Conservation (phyloP, 2,797 vertebrate species). For the Acanthopagrus latus region DNA sequence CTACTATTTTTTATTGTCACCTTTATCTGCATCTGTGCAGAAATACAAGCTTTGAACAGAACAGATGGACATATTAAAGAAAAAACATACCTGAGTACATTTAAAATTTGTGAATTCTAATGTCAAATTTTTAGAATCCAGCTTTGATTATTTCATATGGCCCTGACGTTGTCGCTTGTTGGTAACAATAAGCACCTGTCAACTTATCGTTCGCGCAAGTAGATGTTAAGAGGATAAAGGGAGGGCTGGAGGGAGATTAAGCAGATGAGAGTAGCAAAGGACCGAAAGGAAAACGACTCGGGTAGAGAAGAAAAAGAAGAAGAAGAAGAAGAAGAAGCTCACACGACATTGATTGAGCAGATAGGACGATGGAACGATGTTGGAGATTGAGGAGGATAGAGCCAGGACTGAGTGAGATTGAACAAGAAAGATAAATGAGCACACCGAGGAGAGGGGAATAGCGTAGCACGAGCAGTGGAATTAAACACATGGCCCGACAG, state of each 20-base stretch:
- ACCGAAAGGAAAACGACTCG: neutral
- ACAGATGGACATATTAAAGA: too few species aligned
- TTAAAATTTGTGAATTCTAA: too few species aligned
- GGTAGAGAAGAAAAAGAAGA: neutral
- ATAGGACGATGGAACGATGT: slow-evolving; percentile 11
- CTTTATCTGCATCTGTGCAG: too few species aligned
- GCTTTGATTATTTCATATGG: too few species aligned
- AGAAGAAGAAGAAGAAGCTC: neutral
- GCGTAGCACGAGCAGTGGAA: slow-evolving; percentile 13
- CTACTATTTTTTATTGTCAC: too few species aligned
- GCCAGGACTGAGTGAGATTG: slow-evolving; percentile 40
- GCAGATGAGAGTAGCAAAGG: slow-evolving; percentile 26
- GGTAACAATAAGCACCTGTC: slow-evolving; percentile 9
- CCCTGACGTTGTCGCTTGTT: neutral
- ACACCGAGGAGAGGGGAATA: neutral
- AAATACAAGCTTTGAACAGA: too few species aligned
- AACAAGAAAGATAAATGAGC: slow-evolving; percentile 42
- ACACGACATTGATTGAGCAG: slow-evolving; percentile 10
- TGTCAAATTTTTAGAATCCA: too few species aligned
- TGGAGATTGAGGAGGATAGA: slow-evolving; percentile 24
- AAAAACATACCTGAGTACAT: too few species aligned
- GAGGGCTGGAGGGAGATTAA: slow-evolving; percentile 34
- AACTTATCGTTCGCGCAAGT: slow-evolving; percentile 1
- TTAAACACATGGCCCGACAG: slow-evolving; percentile 47
- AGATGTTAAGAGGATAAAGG: slow-evolving; percentile 36